These are phyloP conservation scores for Sarcophaga caerulescens DNA, from an alignment of 2,888 invertebrate species.

Conservation along the genomic window DNA sequence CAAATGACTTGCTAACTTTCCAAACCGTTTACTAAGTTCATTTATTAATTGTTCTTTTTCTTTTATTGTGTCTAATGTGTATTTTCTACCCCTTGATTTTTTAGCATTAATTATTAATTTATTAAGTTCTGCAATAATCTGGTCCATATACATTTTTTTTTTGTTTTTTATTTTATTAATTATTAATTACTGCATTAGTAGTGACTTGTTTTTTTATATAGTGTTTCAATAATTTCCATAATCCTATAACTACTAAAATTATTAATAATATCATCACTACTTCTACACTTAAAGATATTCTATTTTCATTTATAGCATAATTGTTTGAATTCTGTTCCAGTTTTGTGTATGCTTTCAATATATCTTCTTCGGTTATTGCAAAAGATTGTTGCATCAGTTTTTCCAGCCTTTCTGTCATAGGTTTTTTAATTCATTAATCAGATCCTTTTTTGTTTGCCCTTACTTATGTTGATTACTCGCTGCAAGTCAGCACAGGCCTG, in stretches of 20 bases:
- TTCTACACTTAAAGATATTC: neutral
- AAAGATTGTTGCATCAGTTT: constrained; percentile 14
- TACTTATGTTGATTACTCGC: constrained; percentile 13
- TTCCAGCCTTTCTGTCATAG: neutral
- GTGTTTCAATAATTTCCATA: constrained; percentile 10
- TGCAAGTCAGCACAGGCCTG: constrained; percentile 15
- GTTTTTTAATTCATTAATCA: constrained; percentile 7
- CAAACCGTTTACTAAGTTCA: neutral
- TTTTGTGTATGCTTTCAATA: neutral
- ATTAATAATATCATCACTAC: neutral
- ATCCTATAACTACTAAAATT: neutral
- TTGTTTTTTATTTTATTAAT: neutral
- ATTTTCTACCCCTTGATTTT: constrained; percentile 1
- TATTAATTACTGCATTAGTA: neutral
- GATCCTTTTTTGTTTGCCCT: neutral
- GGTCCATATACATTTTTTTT: neutral
- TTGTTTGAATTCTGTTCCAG: neutral
- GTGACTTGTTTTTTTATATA: constrained; percentile 19
- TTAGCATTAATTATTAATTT: neutral
- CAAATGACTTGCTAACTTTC: neutral
- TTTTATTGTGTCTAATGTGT: neutral
- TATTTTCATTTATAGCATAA: neutral
- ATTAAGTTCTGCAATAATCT: neutral
- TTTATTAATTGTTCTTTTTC: neutral
- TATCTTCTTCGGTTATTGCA: constrained; percentile 15